phyloP scores from a whole-genome alignment of 2,888 invertebrate genomes.

The Andrena flavipes region DNA sequence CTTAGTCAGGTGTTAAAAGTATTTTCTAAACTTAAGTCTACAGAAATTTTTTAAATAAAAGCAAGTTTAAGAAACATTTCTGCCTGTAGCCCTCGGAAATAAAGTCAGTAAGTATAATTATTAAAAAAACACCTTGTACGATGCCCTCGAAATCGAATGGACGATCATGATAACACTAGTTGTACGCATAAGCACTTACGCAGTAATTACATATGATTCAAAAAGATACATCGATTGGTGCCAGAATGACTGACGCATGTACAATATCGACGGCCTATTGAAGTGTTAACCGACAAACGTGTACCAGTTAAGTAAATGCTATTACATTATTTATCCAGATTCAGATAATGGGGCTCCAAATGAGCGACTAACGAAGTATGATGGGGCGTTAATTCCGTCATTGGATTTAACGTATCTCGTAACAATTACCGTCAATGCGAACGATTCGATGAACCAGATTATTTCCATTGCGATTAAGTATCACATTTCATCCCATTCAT shows the following conservation, averaged over 20 bases:
- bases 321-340: constrained; percentile 73
- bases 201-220: neutral
- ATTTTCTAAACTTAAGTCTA: no score
- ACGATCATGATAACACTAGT: no score
- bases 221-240: constrained; percentile 26
- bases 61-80: no score
- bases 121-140: no score
- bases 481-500: constrained; percentile 5
- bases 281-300: constrained; percentile 56
- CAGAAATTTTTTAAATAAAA: no score
- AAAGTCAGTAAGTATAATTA: no score
- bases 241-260: constrained; percentile 28
- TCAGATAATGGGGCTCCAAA: constrained; percentile 60
- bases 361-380: constrained; percentile 60
- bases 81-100: no score
- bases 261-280: constrained; percentile 37
- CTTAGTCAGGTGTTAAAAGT: no score
- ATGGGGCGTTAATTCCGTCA: constrained; percentile 62
- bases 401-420: constrained; percentile 39
- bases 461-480: neutral
- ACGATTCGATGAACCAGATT: constrained; percentile 34
- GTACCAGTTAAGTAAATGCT: constrained; percentile 73
- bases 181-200: neutral
- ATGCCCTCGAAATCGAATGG: no score
- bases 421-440: constrained; percentile 48